Percentiles rank a stretch among this genome's conserved stretches.
These are phyloP conservation scores for Brachyptera risi DNA, from an alignment of 2,888 invertebrate species.

Conservation along the genomic window DNA sequence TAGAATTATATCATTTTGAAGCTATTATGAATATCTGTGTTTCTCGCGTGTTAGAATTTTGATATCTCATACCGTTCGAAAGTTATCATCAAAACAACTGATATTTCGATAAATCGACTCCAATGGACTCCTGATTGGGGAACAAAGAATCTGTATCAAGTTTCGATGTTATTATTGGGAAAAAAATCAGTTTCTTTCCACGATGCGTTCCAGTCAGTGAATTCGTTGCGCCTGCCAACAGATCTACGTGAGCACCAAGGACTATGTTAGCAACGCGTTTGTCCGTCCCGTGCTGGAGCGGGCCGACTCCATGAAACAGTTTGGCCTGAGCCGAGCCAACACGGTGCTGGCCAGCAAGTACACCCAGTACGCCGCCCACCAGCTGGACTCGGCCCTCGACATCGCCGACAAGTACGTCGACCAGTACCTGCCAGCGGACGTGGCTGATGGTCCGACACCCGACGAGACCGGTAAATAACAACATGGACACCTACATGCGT, in stretches of 20 bases:
- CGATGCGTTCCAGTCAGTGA: slow-evolving; percentile 17
- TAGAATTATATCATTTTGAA: too few relatives aligned
- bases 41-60: too few relatives aligned
- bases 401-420: slow-evolving; percentile 80
- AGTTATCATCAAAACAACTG: too few relatives aligned
- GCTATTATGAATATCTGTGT: too few relatives aligned
- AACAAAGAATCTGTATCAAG: not conserved
- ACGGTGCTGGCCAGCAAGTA: slow-evolving; percentile 66
- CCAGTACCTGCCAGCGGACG: slow-evolving; percentile 68
- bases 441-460: slow-evolving; percentile 46
- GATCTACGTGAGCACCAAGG: slow-evolving; percentile 77
- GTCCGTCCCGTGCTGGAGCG: slow-evolving; percentile 67
- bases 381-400: slow-evolving; percentile 68
- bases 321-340: slow-evolving; percentile 49
- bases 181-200: not conserved
- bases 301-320: slow-evolving; percentile 77
- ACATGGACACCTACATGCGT: too few relatives aligned
- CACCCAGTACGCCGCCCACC: slow-evolving; percentile 68
- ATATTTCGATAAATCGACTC: too few relatives aligned
- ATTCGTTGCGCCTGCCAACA: slow-evolving; percentile 45
- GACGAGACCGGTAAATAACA: not conserved
- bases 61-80: too few relatives aligned
- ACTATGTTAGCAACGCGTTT: slow-evolving; percentile 62
- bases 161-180: too few relatives aligned
- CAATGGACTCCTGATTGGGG: not conserved